Base-by-base conservation (phyloP, 2,888 invertebrate genomes). In the Cetonia aurata region DNA sequence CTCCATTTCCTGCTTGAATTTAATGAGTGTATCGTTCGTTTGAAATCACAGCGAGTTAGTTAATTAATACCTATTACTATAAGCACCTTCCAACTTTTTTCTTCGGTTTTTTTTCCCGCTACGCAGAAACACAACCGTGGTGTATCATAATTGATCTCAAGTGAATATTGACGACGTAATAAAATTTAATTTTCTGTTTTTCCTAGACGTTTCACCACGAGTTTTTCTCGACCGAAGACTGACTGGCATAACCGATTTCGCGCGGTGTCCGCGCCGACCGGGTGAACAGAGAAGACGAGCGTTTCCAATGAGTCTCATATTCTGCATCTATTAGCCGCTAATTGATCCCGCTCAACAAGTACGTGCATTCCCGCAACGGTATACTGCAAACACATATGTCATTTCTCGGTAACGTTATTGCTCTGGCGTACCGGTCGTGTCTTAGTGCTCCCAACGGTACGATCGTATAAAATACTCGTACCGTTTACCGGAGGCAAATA, bases 311-410 rank as follows among this genome's bases (percentile, higher is more conserved):
- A 69, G 59, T 50, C 52, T 57, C 25, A 69, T 44, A 31, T 33
- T 57, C 57, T 60, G 68, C 53, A 31, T 46, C 72, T 65, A 71
- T 72, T 72, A 72, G 62, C 65, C 70, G 70, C 72, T 75, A 74
- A 75, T 75, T 71, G 74, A 67, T 74, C 72, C 69, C 71, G 75
- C 74, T 72, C 67, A 55, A 69, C 72, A 71, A 69, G 69, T 70
- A 57, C 42, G 57, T 66, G 57, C 65, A 65, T 71, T 69, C 56
- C 44, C 42, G 41, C 68, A 69, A 69, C 69, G 69, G 69, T 69
- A 60, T 62, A 62, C 53, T 53, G 60, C 60, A 31, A 33, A 50
- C 62, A 37, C 37, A 15, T 15, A 62, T 62, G 62, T 50, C 48
- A 69, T 69, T 69, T 69, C 69, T 69, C 60, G 48, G 69, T 60